A percentile compares a stretch with the other conserved stretches of the same genome.
These are phyloP conservation scores for Manis javanica DNA, from an alignment of 2,797 vertebrate genomes.

Conservation along the genomic window DNA sequence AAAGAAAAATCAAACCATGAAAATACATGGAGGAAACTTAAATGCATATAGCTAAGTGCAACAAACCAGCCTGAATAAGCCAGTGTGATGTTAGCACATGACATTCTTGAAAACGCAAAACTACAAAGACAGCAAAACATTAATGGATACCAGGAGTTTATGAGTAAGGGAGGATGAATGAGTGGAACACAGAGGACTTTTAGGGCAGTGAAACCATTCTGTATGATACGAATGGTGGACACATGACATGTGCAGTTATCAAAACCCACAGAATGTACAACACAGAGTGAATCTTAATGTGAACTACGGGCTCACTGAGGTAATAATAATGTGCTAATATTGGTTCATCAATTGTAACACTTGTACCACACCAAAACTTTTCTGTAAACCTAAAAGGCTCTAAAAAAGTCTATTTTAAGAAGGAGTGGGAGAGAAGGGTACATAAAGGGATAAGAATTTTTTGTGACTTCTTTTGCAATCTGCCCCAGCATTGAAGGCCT, in stretches of 20 bases:
- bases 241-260: not conserved
- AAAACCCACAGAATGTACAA: not conserved
- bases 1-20: not conserved
- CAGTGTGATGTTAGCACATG: not conserved
- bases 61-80: not conserved
- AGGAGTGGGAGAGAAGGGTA: too few relatives aligned
- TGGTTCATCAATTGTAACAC: not conserved
- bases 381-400: not conserved
- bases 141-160: not conserved
- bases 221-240: not conserved
- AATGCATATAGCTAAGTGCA: not conserved
- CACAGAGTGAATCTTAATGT: not conserved
- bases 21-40: not conserved
- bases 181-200: not conserved
- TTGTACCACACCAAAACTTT: not conserved
- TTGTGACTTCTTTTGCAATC: not conserved
- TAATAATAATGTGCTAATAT: not conserved
- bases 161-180: not conserved
- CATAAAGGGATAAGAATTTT: not conserved
- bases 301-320: not conserved
- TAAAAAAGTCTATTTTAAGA: not conserved
- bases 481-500: not conserved
- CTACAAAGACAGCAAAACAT: not conserved
- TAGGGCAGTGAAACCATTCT: not conserved
- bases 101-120: not conserved